Evolutionary conservation across 2,113 vertebrate genomes (phyloP).

Genomic region (Calidris pugnax): DNA sequence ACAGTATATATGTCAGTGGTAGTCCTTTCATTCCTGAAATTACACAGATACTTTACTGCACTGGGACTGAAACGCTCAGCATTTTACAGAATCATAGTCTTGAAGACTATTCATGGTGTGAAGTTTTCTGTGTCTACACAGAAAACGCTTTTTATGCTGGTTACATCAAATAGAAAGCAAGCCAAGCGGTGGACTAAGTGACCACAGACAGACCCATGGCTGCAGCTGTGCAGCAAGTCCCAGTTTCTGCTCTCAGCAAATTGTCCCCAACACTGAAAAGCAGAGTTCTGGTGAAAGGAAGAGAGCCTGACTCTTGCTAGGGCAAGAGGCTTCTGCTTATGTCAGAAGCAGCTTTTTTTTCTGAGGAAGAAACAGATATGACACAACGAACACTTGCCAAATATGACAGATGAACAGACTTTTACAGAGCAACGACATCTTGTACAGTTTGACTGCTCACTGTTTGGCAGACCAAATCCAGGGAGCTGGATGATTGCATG

Average conservation of each 20-base stretch:
- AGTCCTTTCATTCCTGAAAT: neutral
- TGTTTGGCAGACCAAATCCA: neutral
- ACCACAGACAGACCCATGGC: neutral
- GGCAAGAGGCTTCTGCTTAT: neutral
- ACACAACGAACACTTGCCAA: conserved; percentile 10
- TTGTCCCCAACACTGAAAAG: neutral
- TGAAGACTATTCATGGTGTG: neutral
- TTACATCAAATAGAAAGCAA: neutral
- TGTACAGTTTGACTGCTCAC: conserved; percentile 21
- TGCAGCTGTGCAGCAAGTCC: neutral
- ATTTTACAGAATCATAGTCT: neutral
- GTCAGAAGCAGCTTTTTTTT: neutral
- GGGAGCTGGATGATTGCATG: neutral
- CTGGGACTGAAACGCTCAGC: neutral
- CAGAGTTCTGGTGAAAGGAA: neutral
- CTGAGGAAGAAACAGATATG: neutral
- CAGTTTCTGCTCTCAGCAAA: neutral
- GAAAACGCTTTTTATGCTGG: neutral
- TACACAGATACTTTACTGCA: neutral
- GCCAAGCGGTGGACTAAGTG: neutral
- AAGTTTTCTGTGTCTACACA: neutral
- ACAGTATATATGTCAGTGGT: neutral
- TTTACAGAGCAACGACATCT: conserved; percentile 1
- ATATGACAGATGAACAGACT: conserved; percentile 20
- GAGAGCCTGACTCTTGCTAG: neutral